Evolutionary conservation across 2,113 vertebrate species (phyloP).

Genomic region (Callipepla squamata): DNA sequence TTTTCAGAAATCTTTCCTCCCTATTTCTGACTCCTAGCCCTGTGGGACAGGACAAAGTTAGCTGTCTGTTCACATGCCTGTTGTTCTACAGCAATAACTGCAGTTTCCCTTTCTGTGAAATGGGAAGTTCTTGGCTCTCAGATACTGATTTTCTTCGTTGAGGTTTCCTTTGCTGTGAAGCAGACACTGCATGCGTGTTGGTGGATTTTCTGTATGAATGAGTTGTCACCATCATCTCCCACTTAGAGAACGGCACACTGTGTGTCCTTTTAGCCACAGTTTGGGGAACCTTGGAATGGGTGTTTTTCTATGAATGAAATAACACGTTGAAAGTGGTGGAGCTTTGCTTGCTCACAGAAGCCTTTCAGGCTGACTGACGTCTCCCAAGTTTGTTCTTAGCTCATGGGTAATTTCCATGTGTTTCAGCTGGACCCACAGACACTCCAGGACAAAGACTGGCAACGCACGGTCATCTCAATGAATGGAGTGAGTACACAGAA

Average conservation of each 20-base stretch:
- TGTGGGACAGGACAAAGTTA: neutral
- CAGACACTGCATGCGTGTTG: neutral
- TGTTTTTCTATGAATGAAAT: neutral
- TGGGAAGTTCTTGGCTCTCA: neutral
- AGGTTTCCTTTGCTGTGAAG: neutral
- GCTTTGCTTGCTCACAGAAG: neutral
- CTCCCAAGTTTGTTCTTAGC: neutral
- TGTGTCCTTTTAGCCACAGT: neutral
- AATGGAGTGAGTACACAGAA: slow-evolving; percentile 86
- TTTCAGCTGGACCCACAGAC: slow-evolving; percentile 91
- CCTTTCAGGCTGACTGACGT: neutral
- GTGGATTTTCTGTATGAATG: neutral
- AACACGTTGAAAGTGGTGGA: neutral
- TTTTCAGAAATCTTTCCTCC: neutral
- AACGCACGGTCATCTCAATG: slow-evolving; percentile 94
- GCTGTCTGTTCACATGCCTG: neutral
- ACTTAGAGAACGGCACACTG: neutral
- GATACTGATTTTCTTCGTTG: rapidly evolving
- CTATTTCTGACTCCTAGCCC: neutral
- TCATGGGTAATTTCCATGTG: neutral
- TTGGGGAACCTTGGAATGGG: neutral
- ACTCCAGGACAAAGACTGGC: slow-evolving; percentile 96
- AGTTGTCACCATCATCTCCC: neutral
- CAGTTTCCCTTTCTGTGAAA: neutral
- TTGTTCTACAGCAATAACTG: neutral